Evolutionary conservation across 2,888 invertebrate species (phyloP).

Genomic region (Eudemis profundana): DNA sequence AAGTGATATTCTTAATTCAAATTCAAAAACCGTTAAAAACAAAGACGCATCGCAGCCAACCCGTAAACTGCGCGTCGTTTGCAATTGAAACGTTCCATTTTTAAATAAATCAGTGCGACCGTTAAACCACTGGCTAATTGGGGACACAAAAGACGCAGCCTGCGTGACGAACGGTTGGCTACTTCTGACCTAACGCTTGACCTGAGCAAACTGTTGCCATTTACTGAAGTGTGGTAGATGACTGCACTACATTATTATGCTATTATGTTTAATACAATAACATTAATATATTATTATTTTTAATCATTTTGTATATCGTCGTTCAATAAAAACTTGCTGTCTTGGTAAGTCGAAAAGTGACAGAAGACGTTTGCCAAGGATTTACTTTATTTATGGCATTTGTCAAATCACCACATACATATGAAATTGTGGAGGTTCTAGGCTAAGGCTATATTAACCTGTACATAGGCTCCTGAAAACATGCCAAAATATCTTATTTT

Average conservation of each 20-base stretch:
- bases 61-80: too few species aligned
- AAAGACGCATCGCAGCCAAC: conserved; percentile 4
- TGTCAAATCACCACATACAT: too few species aligned
- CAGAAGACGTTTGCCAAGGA: too few species aligned
- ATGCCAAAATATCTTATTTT: too few species aligned
- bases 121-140: conserved; percentile 48
- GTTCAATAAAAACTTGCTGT: too few species aligned
- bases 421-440: too few species aligned
- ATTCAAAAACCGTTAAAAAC: neutral
- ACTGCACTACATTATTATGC: neutral
- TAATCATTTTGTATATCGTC: too few species aligned
- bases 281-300: too few species aligned
- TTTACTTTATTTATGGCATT: too few species aligned
- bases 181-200: conserved; percentile 50
- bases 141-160: conserved; percentile 46
- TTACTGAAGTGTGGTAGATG: conserved; percentile 12
- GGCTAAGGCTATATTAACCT: too few species aligned
- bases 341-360: too few species aligned
- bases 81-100: conserved; percentile 26
- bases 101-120: conserved; percentile 49
- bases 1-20: conserved; percentile 6
- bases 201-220: conserved; percentile 24
- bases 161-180: conserved; percentile 50
- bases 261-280: neutral
- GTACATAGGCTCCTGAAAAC: too few species aligned